Evolutionary conservation across 2,888 invertebrate species (phyloP), one percentile per base, ranked within the genome.

Genomic region (Eumerus sabulonum): DNA sequence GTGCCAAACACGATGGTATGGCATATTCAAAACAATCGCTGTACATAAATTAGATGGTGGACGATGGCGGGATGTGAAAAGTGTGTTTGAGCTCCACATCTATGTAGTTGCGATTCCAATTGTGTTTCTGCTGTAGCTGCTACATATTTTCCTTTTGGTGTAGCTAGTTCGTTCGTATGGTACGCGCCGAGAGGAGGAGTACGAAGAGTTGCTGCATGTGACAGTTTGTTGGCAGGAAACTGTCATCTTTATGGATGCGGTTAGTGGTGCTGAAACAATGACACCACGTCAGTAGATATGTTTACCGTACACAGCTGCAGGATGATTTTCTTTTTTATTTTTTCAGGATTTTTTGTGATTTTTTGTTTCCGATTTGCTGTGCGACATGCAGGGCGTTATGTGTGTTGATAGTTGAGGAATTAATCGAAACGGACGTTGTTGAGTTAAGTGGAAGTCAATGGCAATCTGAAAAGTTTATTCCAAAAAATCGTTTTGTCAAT

Each of bases 21-120:
- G 54, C 47, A 74, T 74, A 68, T 63, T 68, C 27, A n/a, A 57
- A 74, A 68, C 63, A 50, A 56, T 74, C 45, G 38, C 40, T 13
- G 50, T 44, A 56, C 62, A 74, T 74, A 74, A 74, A 68, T 74
- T 63, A 57, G 45, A 70, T 57, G 45, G 57, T 17, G 35, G 45
- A 50, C 36, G 3, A 70, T 57, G 45, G 57, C 17, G 35, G 45
- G 44, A 18, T 7, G 59, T 51, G 27, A 50, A 56, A 56, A 35
- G 51, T 68, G 45, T 47, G 62, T 60, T 63, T 16, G 36, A 60
- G 54, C 36, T 3, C 17, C 27, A 19, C 42, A 67, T 73, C 57
- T 51, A 27, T 66, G 45, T 19, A 27, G 13, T 54, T 42, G 16
- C 60, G 48, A 12, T 35, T 13, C 35, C 16, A 40, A 7, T 7